phyloP scores from a whole-genome alignment of 1,140 invertebrate genomes.

The Hyles euphorbiae region DNA sequence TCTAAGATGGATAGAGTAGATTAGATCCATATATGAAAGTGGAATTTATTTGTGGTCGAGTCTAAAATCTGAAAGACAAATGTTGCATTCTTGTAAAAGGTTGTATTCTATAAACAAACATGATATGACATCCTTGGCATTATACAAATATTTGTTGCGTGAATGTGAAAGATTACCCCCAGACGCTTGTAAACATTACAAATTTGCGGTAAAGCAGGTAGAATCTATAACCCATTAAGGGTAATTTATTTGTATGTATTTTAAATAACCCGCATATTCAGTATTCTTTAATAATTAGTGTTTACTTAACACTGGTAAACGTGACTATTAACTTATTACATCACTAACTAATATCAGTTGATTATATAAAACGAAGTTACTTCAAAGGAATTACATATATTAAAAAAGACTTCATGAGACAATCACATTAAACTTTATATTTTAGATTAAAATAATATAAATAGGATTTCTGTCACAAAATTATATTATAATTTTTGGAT shows the following conservation, averaged over 20 bases:
- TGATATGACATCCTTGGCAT: slow-evolving; percentile 61
- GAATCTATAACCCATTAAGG: background rate
- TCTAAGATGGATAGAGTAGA: no score
- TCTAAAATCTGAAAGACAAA: background rate
- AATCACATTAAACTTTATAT: no score
- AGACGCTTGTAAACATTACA: slow-evolving; percentile 71
- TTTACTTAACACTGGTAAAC: no score
- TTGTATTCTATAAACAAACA: slow-evolving; percentile 40
- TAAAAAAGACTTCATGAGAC: no score
- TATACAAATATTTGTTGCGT: slow-evolving; percentile 65
- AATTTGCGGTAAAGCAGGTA: slow-evolving; percentile 68
- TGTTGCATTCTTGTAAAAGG: slow-evolving; percentile 12
- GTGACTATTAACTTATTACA: no score
- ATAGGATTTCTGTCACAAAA: background rate
- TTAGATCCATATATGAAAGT: no score
- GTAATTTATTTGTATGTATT: slow-evolving; percentile 7
- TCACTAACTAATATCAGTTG: no score
- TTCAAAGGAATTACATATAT: no score
- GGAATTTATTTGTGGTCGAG: no score
- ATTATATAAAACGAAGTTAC: no score
- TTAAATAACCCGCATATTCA: background rate
- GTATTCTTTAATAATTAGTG: no score
- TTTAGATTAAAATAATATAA: no score
- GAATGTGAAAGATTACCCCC: slow-evolving; percentile 65
- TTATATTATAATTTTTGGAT: background rate